Percentiles rank a stretch among this genome's conserved stretches.
Conservation (phyloP, 2,113 vertebrate species). For the Silurus asotus region DNA sequence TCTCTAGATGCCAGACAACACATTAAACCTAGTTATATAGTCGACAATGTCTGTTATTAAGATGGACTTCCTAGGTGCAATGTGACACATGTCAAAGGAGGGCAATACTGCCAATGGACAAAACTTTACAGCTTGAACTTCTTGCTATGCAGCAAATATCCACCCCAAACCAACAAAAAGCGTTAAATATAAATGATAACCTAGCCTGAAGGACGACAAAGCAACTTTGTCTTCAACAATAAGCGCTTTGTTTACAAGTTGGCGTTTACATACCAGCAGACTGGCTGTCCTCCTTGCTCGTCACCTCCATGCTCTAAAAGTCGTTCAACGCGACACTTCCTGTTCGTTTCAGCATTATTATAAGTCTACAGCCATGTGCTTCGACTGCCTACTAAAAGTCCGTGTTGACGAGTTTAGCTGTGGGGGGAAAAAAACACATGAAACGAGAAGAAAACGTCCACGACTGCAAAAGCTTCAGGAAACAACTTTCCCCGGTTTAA, state of each 20-base stretch:
- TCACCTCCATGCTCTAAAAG: constrained; percentile 52
- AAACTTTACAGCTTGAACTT: neutral
- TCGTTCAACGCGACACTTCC: constrained; percentile 8
- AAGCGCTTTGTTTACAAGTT: neutral
- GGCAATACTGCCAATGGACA: neutral
- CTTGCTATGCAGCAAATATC: neutral
- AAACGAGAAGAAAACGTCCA: neutral
- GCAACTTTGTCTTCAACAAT: neutral
- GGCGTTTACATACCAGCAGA: constrained; percentile 42
- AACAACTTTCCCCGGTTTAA: constrained; percentile 76
- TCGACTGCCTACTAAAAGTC: neutral
- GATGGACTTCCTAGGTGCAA: neutral
- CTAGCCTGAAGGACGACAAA: too few species aligned
- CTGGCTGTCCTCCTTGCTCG: constrained; percentile 59
- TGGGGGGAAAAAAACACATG: neutral
- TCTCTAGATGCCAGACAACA: neutral
- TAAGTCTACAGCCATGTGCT: neutral
- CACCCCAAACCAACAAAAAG: neutral
- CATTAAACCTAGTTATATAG: neutral
- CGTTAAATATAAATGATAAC: neutral
- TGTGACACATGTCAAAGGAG: neutral
- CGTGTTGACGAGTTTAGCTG: neutral
- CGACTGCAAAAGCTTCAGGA: constrained; percentile 62
- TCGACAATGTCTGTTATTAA: neutral
- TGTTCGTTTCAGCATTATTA: constrained; percentile 23